These are phyloP conservation scores for Chelonus insularis DNA, from an alignment of 1,140 invertebrate genomes.

Conservation along the genomic window DNA sequence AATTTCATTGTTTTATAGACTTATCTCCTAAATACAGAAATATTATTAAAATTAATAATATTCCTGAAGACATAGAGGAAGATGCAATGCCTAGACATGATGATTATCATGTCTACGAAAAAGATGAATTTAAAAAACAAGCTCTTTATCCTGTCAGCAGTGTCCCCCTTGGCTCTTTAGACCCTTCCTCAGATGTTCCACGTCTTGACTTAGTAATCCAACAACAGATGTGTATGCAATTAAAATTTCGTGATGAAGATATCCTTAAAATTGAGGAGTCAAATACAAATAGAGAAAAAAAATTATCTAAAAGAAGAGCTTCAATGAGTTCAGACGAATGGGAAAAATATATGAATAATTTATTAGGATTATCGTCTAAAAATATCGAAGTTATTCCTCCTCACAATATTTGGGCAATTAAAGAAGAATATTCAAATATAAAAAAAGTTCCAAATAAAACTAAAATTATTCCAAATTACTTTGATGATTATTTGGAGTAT, in stretches of 20 bases:
- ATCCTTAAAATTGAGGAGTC: conserved; percentile 31
- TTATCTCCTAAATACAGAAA: conserved; percentile 36
- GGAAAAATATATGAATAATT: conserved; percentile 34
- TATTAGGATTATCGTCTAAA: conserved; percentile 20
- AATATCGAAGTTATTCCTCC: conserved; percentile 4
- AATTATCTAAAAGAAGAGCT: conserved; percentile 28
- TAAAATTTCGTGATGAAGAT: conserved; percentile 35
- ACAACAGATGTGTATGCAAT: conserved; percentile 31
- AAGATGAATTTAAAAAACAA: conserved; percentile 21
- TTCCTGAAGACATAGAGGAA: conserved; percentile 29
- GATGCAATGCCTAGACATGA: conserved; percentile 7
- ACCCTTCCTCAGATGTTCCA: conserved; percentile 20
- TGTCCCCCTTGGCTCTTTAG: conserved; percentile 32
- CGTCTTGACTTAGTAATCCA: conserved; percentile 29
- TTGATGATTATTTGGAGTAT: not conserved
- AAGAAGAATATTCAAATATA: conserved; percentile 3
- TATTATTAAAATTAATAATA: conserved; percentile 27
- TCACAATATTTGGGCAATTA: conserved; percentile 23
- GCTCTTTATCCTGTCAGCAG: conserved; percentile 33
- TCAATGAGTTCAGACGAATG: conserved; percentile 32
- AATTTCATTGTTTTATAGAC: conserved; percentile 30
- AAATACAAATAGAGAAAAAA: conserved; percentile 14
- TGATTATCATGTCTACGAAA: conserved; percentile 24
- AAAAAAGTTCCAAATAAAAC: conserved; percentile 27
- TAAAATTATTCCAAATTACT: no score